These are phyloP conservation scores for Oscheius sp. DNA, from an alignment of 2,888 invertebrate genomes.

Conservation along the genomic window DNA sequence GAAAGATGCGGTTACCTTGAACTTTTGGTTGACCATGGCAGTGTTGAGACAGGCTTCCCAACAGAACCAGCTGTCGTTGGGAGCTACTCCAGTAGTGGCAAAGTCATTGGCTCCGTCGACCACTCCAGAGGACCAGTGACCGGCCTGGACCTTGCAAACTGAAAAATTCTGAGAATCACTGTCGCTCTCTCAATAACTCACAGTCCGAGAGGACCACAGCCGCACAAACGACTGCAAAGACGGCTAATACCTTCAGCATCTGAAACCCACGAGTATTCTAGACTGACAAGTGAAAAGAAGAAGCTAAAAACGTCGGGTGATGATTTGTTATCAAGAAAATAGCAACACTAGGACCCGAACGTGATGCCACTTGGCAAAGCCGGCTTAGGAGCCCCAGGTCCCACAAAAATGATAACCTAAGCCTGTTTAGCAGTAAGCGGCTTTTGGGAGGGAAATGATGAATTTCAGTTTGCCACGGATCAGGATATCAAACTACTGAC, in stretches of 20 bases:
- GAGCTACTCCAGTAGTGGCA: constrained; percentile 20
- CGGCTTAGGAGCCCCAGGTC: too few relatives aligned
- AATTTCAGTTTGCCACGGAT: too few relatives aligned
- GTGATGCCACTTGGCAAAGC: too few relatives aligned
- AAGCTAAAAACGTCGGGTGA: too few relatives aligned
- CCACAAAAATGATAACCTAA: too few relatives aligned
- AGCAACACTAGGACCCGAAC: too few relatives aligned
- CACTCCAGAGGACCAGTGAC: constrained; percentile 45
- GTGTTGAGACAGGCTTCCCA: constrained; percentile 55
- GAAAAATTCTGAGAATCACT: constrained; percentile 5
- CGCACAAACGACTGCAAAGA: background rate
- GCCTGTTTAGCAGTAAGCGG: too few relatives aligned
- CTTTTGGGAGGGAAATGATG: too few relatives aligned
- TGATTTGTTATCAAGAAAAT: too few relatives aligned
- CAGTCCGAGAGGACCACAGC: background rate
- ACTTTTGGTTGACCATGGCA: constrained; percentile 52
- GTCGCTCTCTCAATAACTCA: background rate
- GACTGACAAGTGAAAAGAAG: too few relatives aligned
- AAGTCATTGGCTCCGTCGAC: constrained; percentile 51
- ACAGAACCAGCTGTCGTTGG: constrained; percentile 45
- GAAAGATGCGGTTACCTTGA: constrained; percentile 38
- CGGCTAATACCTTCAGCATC: background rate
- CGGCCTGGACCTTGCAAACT: constrained; percentile 49
- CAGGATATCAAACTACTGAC: too few relatives aligned
- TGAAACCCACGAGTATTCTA: background rate